Base-by-base conservation (phyloP, 1,140 invertebrate species). In the Papilio aristodemus region DNA sequence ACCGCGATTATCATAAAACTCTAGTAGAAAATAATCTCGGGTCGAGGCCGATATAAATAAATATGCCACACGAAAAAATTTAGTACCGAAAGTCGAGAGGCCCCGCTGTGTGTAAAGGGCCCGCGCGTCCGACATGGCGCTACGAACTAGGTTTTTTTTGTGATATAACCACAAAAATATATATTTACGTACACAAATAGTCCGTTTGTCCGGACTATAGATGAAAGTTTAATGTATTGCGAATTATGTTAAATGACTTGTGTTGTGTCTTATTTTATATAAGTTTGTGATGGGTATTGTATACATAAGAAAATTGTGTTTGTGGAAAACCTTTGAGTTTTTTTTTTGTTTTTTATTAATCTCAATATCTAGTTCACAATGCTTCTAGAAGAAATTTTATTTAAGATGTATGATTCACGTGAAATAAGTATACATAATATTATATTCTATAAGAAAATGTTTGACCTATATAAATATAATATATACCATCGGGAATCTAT, bases 21-120 rank as follows among this genome's bases (percentile, higher is more conserved):
- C 83, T 89, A 89, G 85, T 90, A 87, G 85, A 90, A 87, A 87
- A 89, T 90, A 90, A 90, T 90, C 85, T 83, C 68, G 71, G 75
- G 64, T 67, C 75, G 69, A 38, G 71, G 38, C 73, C 72, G 76
- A 80, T 75, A 79, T 80, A 77, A 87, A 90, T 90, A 90, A 89
- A 90, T 85, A 88, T 86, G 86, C 84, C 86, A 87, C 69, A 75
- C 39, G 79, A 80, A 83, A 80, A 83, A 86, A 88, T 90, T 90
- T 88, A 90, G 82, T 84, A 79, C 70, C 85, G 72, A 81, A 82
- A 77, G 76, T 78, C 71, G 68, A 62, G 74, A 69, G 63, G 11
- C 77, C 88, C 84, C 78, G 86, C 81, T 83, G 86, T 1, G 87
- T 73, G 36, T 9, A 89, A 89, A 90, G 76, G 77, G 50, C 68